These are phyloP conservation scores for Procapra przewalskii DNA, from an alignment of 2,113 vertebrate species.

Conservation along the genomic window DNA sequence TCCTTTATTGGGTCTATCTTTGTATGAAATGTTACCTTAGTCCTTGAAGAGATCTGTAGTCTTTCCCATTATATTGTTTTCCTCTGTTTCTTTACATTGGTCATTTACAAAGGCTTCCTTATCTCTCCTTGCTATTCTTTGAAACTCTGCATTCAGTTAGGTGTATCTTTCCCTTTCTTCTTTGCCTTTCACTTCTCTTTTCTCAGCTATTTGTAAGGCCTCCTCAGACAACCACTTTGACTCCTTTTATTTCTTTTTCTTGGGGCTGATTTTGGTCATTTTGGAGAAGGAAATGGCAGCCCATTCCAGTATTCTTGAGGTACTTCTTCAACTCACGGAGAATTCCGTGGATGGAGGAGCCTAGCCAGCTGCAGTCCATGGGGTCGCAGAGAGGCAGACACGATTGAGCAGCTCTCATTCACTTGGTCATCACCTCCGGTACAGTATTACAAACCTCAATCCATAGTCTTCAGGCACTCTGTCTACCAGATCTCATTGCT, in stretches of 20 bases:
- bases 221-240: background rate
- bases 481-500: background rate
- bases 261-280: background rate
- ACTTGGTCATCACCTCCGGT: background rate
- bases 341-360: background rate
- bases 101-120: background rate
- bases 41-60: background rate
- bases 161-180: background rate
- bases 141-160: background rate
- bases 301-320: background rate
- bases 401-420: background rate
- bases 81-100: background rate
- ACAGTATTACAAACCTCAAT: background rate
- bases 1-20: background rate
- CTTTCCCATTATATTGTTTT: background rate
- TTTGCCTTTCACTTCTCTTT: background rate
- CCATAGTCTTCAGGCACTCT: background rate
- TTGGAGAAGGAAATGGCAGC: background rate
- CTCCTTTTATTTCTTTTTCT: background rate
- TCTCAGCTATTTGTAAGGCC: background rate
- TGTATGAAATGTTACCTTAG: background rate
- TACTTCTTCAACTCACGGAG: too few species aligned
- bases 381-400: background rate
- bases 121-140: background rate
- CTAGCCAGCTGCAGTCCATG: background rate